Base-by-base conservation (phyloP, 2,797 vertebrate species). In the Staurois parvus region DNA sequence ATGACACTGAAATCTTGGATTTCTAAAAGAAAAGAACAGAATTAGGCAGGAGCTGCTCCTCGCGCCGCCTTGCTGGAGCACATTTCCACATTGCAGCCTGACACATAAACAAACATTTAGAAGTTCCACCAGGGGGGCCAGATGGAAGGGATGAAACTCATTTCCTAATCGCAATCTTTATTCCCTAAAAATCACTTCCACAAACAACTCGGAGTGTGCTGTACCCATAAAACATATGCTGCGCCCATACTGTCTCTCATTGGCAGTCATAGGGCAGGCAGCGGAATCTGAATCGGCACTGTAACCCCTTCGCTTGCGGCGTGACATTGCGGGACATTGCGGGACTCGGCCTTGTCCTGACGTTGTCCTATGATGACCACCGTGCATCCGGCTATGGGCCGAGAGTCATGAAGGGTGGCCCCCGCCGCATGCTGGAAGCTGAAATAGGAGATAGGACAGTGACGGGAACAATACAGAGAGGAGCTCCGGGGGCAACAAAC, bases 161-260 rank as follows among this genome's bases (percentile, higher is more conserved):
- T 83, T 83, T 86, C 40, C 80, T 52, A 37, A 26, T 26, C 73
- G 66, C 56, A 74, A 82, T 82, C 68, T 45, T 83, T 59, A 79
- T 86, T 86, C 74, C 74, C 81, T 59, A 83, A 86, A 86, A 85
- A 79, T 67, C 85, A 86, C 69, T 86, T 83, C 70, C 79, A 72
- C 75, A 69, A 83, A 83, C 67, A 86, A 72, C 70, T 70, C 76
- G 78, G 32, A 82, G 74, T 67, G 40, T 86, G 34, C 59, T 86
- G 80, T 83, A 86, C 48, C 74, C 78, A 86, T 86, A 86, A 78
- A 86, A 72, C 85, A 86, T 86, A 86, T 86, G 85, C 75, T 73
- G 79, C 32, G 67, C 56, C 69, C 45, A 74, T 86, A 86, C 80
- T 86, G 85, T 86, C 59, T 83, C 56, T 34, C 67, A 79, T 72